Evolutionary conservation across 2,888 invertebrate species (phyloP), one percentile per base, ranked within the genome.

Genomic region (Stomorhina lunata): DNA sequence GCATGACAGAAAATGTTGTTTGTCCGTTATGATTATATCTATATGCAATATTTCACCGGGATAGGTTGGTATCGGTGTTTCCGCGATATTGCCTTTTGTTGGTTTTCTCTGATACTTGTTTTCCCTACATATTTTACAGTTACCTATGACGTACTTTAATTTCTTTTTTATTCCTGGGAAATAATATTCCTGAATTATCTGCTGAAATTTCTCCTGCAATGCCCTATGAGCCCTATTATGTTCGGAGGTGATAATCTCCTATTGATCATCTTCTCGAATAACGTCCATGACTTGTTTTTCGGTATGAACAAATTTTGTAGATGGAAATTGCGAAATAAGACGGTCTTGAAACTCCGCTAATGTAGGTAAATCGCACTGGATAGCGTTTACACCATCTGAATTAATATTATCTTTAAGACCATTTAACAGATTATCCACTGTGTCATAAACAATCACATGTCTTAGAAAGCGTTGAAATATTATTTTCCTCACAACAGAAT

Each of bases 81-180:
- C 40, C 6, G 57, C 55, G 1, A 72, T 59, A 2, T n/a, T 25
- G 5, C 3, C 20, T n/a, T 57, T 48, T 10, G 43, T 7, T 3
- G 84, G 81, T 43, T 78, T 77, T 20, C 80, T 73, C 45, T 84
- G 63, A 29, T 83, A 84, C 59, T 85, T 84, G 5, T 37, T 63
- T 7, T 75, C 72, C 15, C 17, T 45, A 45, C 73, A 84, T 9
- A 81, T 80, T 40, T 55, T 80, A 7, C 81, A 84, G 9, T 78
- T 75, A 10, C 6, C n/a, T 5, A 57, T 65, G 3, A 72, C 7
- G 6, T 25, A 32, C 15, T 7, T 61, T 15, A 78, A 34, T 15
- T 25, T 76, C 6, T 77, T 81, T 25, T 57, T 48, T 17, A 80
- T 69, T 0, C 29, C 57, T 9, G 69, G 75, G 34, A 80, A 80